phyloP scores from a whole-genome alignment of 2,888 invertebrate genomes.

The Spodoptera exigua region DNA sequence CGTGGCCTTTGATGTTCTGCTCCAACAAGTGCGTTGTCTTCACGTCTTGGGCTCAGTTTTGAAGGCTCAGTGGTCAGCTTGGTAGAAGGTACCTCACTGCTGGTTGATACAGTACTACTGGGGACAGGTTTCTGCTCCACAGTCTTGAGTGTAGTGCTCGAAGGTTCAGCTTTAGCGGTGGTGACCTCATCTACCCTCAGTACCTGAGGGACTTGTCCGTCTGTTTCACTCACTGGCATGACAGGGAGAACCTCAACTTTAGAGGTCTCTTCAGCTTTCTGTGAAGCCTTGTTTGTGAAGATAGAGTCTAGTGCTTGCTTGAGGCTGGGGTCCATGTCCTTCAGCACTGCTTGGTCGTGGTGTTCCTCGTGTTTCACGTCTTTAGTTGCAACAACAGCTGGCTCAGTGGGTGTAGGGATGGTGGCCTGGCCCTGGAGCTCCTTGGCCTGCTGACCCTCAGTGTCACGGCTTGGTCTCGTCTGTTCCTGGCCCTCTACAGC shows the following conservation, averaged over 20 bases:
- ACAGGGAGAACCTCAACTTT: slow-evolving; percentile 6
- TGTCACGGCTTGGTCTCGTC: slow-evolving; percentile 34
- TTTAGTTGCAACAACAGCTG: slow-evolving; percentile 14
- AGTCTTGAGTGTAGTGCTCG: slow-evolving; percentile 19
- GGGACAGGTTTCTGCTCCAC: slow-evolving; percentile 2
- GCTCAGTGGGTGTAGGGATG: slow-evolving; percentile 1
- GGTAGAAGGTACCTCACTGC: slow-evolving; percentile 9
- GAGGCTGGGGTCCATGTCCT: slow-evolving; percentile 15
- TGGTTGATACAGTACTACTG: not conserved
- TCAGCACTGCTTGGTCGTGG: slow-evolving; percentile 4
- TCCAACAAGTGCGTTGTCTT: slow-evolving; percentile 10
- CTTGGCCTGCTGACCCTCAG: slow-evolving; percentile 18
- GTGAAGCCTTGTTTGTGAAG: slow-evolving; percentile 13
- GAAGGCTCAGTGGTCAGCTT: not conserved
- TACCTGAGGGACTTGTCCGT: slow-evolving; percentile 19
- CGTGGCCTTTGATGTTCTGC: slow-evolving; percentile 6
- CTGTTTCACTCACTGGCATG: slow-evolving; percentile 20
- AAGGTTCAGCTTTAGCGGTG: slow-evolving; percentile 10
- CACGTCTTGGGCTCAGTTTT: slow-evolving; percentile 8
- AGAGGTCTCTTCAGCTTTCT: slow-evolving; percentile 6
- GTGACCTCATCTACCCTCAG: slow-evolving; percentile 1
- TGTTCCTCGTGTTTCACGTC: slow-evolving; percentile 18
- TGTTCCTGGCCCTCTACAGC: slow-evolving; percentile 21
- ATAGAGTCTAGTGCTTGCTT: slow-evolving; percentile 1
- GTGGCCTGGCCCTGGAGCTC: slow-evolving; percentile 10